Percentiles rank a stretch among this genome's conserved stretches.
These are phyloP conservation scores for Bombus picipes DNA, from an alignment of 1,140 invertebrate species.

Conservation along the genomic window DNA sequence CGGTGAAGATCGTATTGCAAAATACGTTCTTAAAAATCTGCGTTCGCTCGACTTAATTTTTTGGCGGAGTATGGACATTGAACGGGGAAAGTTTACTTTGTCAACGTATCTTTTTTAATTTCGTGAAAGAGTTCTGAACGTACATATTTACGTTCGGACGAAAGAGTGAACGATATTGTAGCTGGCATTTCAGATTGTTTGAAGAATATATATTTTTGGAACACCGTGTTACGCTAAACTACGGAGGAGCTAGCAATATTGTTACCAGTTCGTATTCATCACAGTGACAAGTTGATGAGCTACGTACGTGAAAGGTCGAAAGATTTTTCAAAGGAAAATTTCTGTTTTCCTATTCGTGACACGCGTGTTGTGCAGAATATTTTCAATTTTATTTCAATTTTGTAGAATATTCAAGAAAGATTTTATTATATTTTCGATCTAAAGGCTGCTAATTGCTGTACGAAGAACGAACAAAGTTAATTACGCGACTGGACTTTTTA, in stretches of 20 bases:
- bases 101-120: neutral
- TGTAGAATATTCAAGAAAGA: neutral
- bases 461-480: neutral
- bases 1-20: no score
- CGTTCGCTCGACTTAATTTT: neutral
- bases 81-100: neutral
- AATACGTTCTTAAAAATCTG: no score
- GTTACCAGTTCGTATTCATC: neutral
- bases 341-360: neutral
- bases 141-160: neutral
- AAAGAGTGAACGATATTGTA: neutral
- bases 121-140: neutral
- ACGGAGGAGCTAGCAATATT: neutral
- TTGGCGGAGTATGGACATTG: neutral
- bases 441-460: neutral
- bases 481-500: neutral
- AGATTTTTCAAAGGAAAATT: no score
- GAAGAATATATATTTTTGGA: neutral
- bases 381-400: neutral
- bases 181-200: neutral
- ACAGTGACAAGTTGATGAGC: neutral
- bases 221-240: neutral
- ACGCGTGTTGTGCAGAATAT: neutral
- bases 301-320: neutral
- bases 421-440: neutral